Evolutionary conservation across 2,113 vertebrate species (phyloP), one percentile per base, ranked within the genome.

Genomic region (Callionymus lyra): DNA sequence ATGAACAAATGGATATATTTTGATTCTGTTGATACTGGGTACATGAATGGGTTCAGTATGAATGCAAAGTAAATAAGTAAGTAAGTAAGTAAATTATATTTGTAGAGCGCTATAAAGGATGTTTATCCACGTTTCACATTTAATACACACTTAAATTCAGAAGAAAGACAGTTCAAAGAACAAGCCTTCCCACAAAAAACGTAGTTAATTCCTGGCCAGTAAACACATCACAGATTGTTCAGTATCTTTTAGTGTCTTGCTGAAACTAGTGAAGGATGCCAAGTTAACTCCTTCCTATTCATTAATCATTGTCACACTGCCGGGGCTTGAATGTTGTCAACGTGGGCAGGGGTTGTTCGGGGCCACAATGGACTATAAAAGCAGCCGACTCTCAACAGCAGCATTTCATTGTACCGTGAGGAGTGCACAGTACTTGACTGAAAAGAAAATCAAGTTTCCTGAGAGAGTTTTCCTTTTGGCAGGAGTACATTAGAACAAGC

Each of bases 401-500:
- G 67, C 62, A 73, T 79, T 83, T 81, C 77, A 75, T 76, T 56
- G 54, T 58, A 77, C 77, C 75, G 72, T 73, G 49, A 71, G 51
- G 34, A 44, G 50, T 55, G 56, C 48, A 50, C 62, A 64, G 61
- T 64, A 41, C 56, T 61, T 46, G 53, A 59, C 31, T 63, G 63
- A 68, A 66, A 47, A 72, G 68, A 77, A 76, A 80, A 61, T 59
- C 55, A 65, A 73, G 64, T 78, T 82, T 81, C 77, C 81, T 81
- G 72, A 72, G 71, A 72, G 65, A 56, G 48, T 58, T 76, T 81
- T 82, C 65, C 74, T 72, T n/a, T 71, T 84, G 75, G 76, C 67
- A 63, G 21, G 15, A 12, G 31, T 14, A 40, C 52, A 48, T 52
- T 55, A 53, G 36, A 64, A 58, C 70, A 68, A 58, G 64, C 48